Evolutionary conservation across 1,140 invertebrate genomes (phyloP).

Genomic region (Brachionus paranguensis): DNA sequence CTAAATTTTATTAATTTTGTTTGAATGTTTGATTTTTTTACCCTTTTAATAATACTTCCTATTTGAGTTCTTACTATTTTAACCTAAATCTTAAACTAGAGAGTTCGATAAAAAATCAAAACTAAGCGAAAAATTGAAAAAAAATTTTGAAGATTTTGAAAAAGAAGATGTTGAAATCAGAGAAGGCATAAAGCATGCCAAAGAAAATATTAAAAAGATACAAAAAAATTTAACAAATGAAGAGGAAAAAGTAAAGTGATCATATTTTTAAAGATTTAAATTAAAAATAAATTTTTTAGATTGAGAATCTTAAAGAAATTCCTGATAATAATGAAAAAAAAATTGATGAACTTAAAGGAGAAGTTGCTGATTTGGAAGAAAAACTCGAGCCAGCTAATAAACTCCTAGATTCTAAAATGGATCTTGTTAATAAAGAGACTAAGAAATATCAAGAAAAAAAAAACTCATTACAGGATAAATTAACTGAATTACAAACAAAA

Average conservation of each 20-base stretch:
- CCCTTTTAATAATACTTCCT: too few relatives aligned
- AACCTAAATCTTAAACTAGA: conserved; percentile 41
- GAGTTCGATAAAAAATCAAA: conserved; percentile 49
- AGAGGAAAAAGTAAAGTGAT: conserved; percentile 43
- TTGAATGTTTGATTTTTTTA: too few relatives aligned
- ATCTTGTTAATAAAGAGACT: conserved; percentile 45
- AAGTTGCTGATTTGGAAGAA: not conserved
- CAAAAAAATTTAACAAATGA: conserved; percentile 52
- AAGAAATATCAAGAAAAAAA: conserved; percentile 51
- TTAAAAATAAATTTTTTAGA: conserved; percentile 43
- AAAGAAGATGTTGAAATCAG: conserved; percentile 53
- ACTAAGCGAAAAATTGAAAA: conserved; percentile 50
- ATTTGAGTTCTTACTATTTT: not conserved
- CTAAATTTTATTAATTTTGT: not conserved
- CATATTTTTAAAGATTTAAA: not conserved
- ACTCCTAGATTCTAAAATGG: not conserved
- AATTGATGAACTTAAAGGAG: conserved; percentile 63
- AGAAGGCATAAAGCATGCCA: conserved; percentile 55
- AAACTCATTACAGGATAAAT: conserved; percentile 55
- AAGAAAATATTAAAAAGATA: conserved; percentile 51
- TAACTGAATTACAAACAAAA: conserved; percentile 65
- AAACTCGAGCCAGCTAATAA: conserved; percentile 34
- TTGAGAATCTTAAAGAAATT: conserved; percentile 58
- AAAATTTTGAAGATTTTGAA: conserved; percentile 54
- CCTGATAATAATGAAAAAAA: conserved; percentile 67